Conservation (phyloP, 1,140 invertebrate species). For the Aethina tumida region DNA sequence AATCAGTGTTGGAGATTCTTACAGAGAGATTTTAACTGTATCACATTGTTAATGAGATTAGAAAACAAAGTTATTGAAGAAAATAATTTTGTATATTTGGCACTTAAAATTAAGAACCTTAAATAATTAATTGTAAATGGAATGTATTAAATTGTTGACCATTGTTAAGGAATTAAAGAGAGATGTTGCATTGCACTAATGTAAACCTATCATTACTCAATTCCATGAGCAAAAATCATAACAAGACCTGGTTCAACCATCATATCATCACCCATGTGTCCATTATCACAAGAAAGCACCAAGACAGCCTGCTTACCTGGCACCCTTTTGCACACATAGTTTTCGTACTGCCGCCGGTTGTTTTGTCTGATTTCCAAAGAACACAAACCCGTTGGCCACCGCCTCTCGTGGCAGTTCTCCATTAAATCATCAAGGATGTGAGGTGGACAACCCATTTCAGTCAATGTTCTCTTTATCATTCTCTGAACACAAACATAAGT, state of each 20-base stretch:
- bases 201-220: no score
- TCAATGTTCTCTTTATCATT: conserved; percentile 84
- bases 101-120: no score
- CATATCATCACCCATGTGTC: conserved; percentile 90
- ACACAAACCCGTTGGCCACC: conserved; percentile 86
- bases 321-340: conserved; percentile 87
- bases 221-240: conserved; percentile 97
- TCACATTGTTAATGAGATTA: no score
- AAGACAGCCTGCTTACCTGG: conserved; percentile 92
- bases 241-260: conserved; percentile 94
- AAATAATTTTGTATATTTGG: no score
- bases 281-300: conserved; percentile 89
- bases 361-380: conserved; percentile 89
- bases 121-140: no score
- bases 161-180: no score
- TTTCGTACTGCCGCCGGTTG: conserved; percentile 85
- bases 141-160: no score
- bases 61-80: no score
- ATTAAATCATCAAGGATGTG: conserved; percentile 90
- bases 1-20: no score
- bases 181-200: no score
- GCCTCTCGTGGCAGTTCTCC: conserved; percentile 92
- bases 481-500: conserved; percentile 46
- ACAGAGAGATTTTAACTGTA: no score
- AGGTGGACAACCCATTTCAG: conserved; percentile 84